phyloP scores from a whole-genome alignment of 2,888 invertebrate species.

The Schrankia costaestrigalis region DNA sequence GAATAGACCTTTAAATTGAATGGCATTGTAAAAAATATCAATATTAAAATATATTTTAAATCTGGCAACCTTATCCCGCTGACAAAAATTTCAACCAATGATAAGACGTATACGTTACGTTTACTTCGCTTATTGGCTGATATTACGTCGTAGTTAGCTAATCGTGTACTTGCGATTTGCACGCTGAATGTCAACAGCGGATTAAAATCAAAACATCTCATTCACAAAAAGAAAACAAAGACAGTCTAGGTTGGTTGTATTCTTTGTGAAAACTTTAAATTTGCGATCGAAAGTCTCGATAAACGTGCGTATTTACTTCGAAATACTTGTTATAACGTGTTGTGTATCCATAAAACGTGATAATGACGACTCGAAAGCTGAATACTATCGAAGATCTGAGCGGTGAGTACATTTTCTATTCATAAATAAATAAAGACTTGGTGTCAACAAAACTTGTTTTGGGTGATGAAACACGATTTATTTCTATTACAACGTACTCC shows the following conservation, averaged over 20 bases:
- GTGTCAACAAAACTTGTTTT: conserved; percentile 43
- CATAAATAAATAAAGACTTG: conserved; percentile 56
- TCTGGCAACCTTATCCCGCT: conserved; percentile 39
- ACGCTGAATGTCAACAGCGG: conserved; percentile 39
- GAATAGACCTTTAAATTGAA: too few relatives aligned
- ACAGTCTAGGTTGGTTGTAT: conserved; percentile 26
- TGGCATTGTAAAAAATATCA: too few relatives aligned
- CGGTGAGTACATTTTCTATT: conserved; percentile 56
- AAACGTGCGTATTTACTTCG: conserved; percentile 30
- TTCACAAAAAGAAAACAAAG: conserved; percentile 59
- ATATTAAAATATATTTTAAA: too few relatives aligned
- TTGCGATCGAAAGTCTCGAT: conserved; percentile 27
- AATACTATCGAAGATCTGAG: conserved; percentile 75
- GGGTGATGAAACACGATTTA: conserved; percentile 45
- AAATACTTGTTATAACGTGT: conserved; percentile 29
- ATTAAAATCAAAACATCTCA: conserved; percentile 40
- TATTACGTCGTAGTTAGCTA: conserved; percentile 12
- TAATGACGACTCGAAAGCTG: conserved; percentile 71
- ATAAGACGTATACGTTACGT: conserved; percentile 10
- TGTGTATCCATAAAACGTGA: conserved; percentile 31
- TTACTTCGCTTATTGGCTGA: conserved; percentile 14
- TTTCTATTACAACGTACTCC: conserved; percentile 29
- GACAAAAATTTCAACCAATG: conserved; percentile 43
- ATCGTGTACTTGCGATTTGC: conserved; percentile 30
- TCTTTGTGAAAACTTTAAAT: conserved; percentile 29